Evolutionary conservation across 2,888 invertebrate genomes (phyloP).

Genomic region (Spodoptera littoralis): DNA sequence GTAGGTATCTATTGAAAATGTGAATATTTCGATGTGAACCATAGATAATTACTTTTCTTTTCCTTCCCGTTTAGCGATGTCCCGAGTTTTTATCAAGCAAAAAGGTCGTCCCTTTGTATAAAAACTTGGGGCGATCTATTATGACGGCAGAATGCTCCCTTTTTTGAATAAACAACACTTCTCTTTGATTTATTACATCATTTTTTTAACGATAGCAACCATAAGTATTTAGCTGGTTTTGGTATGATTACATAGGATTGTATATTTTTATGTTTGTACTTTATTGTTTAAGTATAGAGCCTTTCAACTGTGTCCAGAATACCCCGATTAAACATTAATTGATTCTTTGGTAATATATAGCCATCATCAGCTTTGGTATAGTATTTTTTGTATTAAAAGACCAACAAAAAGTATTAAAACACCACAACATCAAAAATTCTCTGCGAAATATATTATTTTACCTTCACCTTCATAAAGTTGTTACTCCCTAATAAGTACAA

Average conservation of each 20-base stretch:
- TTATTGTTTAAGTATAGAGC: too few relatives aligned
- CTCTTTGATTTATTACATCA: conserved; percentile 49
- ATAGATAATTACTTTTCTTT: conserved; percentile 59
- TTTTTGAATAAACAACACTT: conserved; percentile 54
- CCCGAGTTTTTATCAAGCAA: conserved; percentile 57
- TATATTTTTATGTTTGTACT: neutral
- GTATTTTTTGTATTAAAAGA: too few relatives aligned
- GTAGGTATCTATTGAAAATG: conserved; percentile 32
- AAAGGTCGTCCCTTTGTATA: conserved; percentile 54
- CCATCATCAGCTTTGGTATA: too few relatives aligned
- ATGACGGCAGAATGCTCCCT: conserved; percentile 30
- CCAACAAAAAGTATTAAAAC: too few relatives aligned
- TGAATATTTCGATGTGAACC: conserved; percentile 42
- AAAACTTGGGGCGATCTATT: conserved; percentile 50
- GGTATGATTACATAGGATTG: neutral
- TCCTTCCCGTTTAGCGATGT: conserved; percentile 43
- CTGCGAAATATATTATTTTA: conserved; percentile 1
- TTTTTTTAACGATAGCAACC: conserved; percentile 35
- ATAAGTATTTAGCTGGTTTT: conserved; percentile 25
- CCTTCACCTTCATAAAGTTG: neutral
- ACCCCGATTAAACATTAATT: too few relatives aligned
- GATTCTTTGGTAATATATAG: too few relatives aligned
- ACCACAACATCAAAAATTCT: too few relatives aligned
- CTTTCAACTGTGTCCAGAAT: too few relatives aligned
- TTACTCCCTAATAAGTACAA: conserved; percentile 34